Base-by-base conservation (phyloP, 2,797 vertebrate genomes). In the Poecilia wingei region DNA sequence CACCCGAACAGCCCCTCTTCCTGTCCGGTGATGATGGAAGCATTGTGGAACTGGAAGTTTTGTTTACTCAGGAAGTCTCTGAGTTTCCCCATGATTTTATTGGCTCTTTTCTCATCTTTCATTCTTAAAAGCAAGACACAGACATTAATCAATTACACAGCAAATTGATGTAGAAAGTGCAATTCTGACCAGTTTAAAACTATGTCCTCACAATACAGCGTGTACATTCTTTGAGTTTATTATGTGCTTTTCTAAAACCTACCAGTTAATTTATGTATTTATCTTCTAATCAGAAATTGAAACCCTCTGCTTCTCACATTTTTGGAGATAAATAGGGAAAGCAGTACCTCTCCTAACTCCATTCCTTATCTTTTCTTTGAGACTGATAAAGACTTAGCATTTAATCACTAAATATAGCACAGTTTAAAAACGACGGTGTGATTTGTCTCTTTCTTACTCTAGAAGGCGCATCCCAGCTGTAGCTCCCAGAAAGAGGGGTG, bases 401-500 rank as follows among this genome's bases (percentile, higher is more conserved):
- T 36, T 39, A 39, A 39, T 41, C 41, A 66, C 22, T n/a, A n/a
- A 70, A 45, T 14, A n/a, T 13, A 45, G 10, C 66, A 13, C 39
- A 41, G 66, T 41, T 68, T 41, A 22, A 43, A 20, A n/a, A 69
- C 22, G 43, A 43, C 1, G 1, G 9, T 6, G 22, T 28, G 5
- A 10, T 45, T 70, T 68, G 20, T 68, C 36, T 39, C 64, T 39
- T 12, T 71, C 90, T 92, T 95, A 99, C 98, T 96, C 96, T 75
- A 99, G 92, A 74, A 99, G 89, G 80, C 98, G 96, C 98, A 99
- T 99, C 80, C 98, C 98, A n/a, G 98, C 98, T 0, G 98, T 99
- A 70, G 98, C 98, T 41, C 98, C 98, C 39, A 99, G 93, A 89
- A 97, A 98, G 22, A 97, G 77, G 39, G 93, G 93, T 0, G 97